These are phyloP conservation scores for Drosophila pandora DNA, from an alignment of 1,140 invertebrate species.

Conservation along the genomic window DNA sequence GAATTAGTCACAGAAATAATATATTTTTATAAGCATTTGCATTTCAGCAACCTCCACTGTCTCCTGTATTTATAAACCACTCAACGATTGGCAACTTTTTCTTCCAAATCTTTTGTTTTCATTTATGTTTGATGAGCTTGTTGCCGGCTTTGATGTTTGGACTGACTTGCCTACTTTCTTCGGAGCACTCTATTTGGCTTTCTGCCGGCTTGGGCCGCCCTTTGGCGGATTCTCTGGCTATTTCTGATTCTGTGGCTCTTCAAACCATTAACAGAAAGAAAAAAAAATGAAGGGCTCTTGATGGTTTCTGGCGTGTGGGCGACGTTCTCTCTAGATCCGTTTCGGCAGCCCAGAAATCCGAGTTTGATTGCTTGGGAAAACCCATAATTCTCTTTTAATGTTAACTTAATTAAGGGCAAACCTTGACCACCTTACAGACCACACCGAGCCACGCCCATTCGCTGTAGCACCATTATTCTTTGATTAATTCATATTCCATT, in stretches of 20 bases:
- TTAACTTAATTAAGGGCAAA: constrained; percentile 46
- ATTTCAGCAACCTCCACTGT: constrained; percentile 5
- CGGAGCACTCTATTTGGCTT: constrained; percentile 7
- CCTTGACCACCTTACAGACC: constrained; percentile 30
- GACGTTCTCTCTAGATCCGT: constrained; percentile 47
- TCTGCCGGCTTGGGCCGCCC: constrained; percentile 11
- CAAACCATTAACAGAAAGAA: not conserved
- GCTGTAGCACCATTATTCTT: constrained; percentile 27
- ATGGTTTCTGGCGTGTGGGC: constrained; percentile 35
- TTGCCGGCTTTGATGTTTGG: constrained; percentile 52
- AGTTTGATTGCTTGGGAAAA: constrained; percentile 44
- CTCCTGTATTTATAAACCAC: constrained; percentile 27
- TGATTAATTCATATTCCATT: constrained; percentile 31
- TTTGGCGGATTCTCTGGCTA: constrained; percentile 31
- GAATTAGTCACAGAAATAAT: not conserved
- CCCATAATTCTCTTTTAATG: constrained; percentile 50
- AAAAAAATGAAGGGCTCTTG: constrained; percentile 36
- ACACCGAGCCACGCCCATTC: constrained; percentile 10
- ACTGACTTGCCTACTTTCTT: constrained; percentile 36
- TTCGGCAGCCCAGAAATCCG: constrained; percentile 35
- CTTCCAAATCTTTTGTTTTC: constrained; percentile 7
- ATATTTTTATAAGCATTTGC: not conserved
- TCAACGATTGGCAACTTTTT: constrained; percentile 25
- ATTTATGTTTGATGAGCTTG: constrained; percentile 34
- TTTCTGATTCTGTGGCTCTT: constrained; percentile 25